Percentiles rank a stretch among this genome's conserved stretches.
These are phyloP conservation scores for Ophion ellenae DNA, from an alignment of 2,888 invertebrate species.

Conservation along the genomic window DNA sequence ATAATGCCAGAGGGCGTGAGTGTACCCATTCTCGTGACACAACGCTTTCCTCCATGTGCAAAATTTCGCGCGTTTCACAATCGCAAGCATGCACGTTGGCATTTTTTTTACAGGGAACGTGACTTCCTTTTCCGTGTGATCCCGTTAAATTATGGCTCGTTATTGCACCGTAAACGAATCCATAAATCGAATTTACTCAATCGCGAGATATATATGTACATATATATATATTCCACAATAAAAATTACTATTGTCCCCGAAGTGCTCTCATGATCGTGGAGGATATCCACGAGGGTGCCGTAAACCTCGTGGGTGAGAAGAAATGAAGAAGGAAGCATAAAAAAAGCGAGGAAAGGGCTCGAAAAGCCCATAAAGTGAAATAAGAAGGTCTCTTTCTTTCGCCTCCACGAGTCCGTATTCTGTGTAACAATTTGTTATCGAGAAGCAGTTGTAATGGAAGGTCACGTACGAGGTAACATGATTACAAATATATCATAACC, in stretches of 20 bases:
- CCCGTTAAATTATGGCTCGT: slow-evolving; percentile 40
- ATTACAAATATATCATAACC: slow-evolving; percentile 83
- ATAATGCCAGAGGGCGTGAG: slow-evolving; percentile 8
- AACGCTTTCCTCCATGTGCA: neutral
- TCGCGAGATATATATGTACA: slow-evolving; percentile 9
- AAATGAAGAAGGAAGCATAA: slow-evolving; percentile 9
- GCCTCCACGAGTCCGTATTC: slow-evolving; percentile 36
- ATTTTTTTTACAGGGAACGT: slow-evolving; percentile 12
- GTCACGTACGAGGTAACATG: slow-evolving; percentile 81
- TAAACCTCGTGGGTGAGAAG: slow-evolving; percentile 36
- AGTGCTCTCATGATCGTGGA: slow-evolving; percentile 40
- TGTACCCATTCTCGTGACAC: neutral
- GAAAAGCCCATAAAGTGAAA: slow-evolving; percentile 59
- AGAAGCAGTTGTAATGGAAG: slow-evolving; percentile 82
- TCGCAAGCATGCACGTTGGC: neutral
- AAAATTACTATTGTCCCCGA: slow-evolving; percentile 49
- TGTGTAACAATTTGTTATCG: slow-evolving; percentile 77
- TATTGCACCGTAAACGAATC: slow-evolving; percentile 28
- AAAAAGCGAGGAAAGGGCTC: slow-evolving; percentile 24
- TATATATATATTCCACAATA: neutral
- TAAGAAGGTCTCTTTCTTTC: slow-evolving; percentile 64
- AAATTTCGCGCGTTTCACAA: slow-evolving; percentile 3
- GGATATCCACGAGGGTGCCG: slow-evolving; percentile 52
- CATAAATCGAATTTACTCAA: slow-evolving; percentile 51
- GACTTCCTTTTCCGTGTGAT: slow-evolving; percentile 10